Evolutionary conservation across 1,140 invertebrate species (phyloP).

Genomic region (Diachasmimorpha longicaudata): DNA sequence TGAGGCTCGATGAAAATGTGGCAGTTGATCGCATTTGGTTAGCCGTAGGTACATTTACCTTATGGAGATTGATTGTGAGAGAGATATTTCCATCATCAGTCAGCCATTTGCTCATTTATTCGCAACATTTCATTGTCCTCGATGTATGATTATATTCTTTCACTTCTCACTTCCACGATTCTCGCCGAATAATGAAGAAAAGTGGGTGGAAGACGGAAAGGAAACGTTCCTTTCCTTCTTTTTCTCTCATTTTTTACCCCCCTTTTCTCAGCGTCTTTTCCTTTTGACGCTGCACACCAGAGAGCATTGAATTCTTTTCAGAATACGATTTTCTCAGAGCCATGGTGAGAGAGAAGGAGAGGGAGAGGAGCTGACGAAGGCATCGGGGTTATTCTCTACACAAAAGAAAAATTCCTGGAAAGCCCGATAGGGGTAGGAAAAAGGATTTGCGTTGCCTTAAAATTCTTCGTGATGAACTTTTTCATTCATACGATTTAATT

Average conservation of each 20-base stretch:
- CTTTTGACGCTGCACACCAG: slow-evolving; percentile 5
- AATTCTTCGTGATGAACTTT: slow-evolving; percentile 2
- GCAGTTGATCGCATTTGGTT: too few relatives aligned
- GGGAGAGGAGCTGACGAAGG: slow-evolving; percentile 5
- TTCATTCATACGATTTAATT: neutral
- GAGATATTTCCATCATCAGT: neutral
- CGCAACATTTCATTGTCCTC: neutral
- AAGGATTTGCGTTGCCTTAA: neutral
- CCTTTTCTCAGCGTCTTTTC: slow-evolving; percentile 3
- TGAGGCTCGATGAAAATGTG: too few relatives aligned
- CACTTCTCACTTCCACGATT: neutral
- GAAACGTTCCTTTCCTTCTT: slow-evolving; percentile 1
- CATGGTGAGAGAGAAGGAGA: neutral
- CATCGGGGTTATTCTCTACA: neutral
- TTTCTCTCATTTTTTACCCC: neutral
- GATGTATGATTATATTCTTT: neutral
- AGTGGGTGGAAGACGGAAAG: neutral
- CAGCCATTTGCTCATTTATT: neutral
- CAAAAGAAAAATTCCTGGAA: slow-evolving; percentile 12
- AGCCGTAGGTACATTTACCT: too few relatives aligned
- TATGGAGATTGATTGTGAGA: neutral
- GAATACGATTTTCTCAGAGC: slow-evolving; percentile 12
- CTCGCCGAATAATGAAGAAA: slow-evolving; percentile 4
- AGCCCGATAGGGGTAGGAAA: slow-evolving; percentile 4
- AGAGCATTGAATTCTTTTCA: slow-evolving; percentile 19